Percentiles rank a stretch among this genome's conserved stretches.
These are phyloP conservation scores for Neopelma chrysocephalum DNA, from an alignment of 2,797 vertebrate genomes.

Conservation along the genomic window DNA sequence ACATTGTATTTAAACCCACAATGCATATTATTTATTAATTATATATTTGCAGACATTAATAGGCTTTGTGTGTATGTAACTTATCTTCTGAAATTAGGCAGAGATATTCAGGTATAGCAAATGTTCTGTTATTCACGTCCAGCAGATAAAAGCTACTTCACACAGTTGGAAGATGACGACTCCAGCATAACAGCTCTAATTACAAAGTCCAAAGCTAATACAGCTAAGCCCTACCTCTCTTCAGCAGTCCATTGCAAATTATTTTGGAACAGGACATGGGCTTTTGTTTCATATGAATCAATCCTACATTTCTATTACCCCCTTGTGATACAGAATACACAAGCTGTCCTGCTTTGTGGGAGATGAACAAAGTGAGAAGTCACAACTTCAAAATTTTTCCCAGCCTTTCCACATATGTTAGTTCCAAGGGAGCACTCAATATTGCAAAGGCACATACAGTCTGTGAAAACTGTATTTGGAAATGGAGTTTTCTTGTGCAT, in stretches of 20 bases:
- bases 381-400: not conserved
- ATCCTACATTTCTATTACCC: not conserved
- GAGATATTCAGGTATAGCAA: not conserved
- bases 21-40: not conserved
- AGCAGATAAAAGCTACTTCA: not conserved
- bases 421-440: not conserved
- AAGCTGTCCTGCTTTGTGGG: not conserved
- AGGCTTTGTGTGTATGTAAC: not conserved
- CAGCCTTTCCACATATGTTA: not conserved
- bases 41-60: not conserved
- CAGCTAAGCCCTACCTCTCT: not conserved
- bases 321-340: not conserved
- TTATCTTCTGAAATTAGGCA: not conserved
- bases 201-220: slow-evolving; percentile 1
- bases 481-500: not conserved
- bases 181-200: not conserved
- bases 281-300: not conserved
- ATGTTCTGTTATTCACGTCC: not conserved
- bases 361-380: not conserved
- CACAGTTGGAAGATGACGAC: not conserved
- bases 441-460: not conserved
- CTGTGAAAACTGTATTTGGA: not conserved
- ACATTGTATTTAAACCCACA: not conserved
- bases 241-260: not conserved
- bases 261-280: not conserved